Percentiles rank a stretch among this genome's conserved stretches.
phyloP scores from a whole-genome alignment of 2,797 vertebrate species.

The Cossypha caffra region DNA sequence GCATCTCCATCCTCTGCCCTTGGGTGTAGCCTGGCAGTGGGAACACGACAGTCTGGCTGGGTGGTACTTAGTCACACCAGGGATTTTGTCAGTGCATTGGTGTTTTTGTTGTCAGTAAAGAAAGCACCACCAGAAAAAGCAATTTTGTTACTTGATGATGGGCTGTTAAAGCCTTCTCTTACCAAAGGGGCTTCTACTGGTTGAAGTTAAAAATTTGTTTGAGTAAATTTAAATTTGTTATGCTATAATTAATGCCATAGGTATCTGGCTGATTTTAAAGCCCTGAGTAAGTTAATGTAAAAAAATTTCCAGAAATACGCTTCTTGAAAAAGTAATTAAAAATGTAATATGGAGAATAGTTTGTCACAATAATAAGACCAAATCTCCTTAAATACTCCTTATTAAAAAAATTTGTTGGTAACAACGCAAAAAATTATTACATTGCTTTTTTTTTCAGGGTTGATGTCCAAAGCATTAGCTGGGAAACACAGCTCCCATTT shows the following conservation, averaged over 20 bases:
- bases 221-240: not conserved
- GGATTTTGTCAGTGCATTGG: not conserved
- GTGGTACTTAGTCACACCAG: rapidly evolving
- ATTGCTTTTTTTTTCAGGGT: not conserved
- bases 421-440: not conserved
- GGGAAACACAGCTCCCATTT: not conserved
- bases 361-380: not conserved
- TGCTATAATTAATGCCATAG: not conserved
- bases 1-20: not conserved
- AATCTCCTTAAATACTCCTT: not conserved
- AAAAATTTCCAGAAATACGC: not conserved
- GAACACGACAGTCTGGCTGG: not conserved
- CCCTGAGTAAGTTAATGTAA: not conserved
- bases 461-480: not conserved
- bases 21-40: not conserved
- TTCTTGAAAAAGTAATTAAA: not conserved
- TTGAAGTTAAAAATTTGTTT: not conserved
- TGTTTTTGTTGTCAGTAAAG: not conserved
- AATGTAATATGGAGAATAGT: not conserved
- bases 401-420: not conserved
- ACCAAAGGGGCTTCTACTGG: not conserved
- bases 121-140: not conserved
- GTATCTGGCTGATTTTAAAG: not conserved
- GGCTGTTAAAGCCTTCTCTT: not conserved
- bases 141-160: not conserved